A percentile compares a stretch with the other conserved stretches of the same genome.
phyloP scores from a whole-genome alignment of 2,797 vertebrate genomes.

The Chiroxiphia lanceolata region DNA sequence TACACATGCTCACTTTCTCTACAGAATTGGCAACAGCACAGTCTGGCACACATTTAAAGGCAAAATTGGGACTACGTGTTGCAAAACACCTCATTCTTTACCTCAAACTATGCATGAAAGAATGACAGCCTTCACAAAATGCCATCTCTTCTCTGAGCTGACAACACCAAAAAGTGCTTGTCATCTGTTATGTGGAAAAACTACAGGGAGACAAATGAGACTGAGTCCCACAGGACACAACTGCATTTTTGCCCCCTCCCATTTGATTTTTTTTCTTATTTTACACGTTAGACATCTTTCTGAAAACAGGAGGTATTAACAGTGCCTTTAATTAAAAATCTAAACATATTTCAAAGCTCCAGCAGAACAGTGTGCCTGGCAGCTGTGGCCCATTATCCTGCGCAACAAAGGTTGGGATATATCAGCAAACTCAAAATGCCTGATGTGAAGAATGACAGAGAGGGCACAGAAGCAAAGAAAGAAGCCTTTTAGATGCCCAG shows the following conservation, averaged over 20 bases:
- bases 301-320: not conserved
- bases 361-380: not conserved
- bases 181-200: not conserved
- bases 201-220: not conserved
- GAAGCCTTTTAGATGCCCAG: not conserved
- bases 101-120: not conserved
- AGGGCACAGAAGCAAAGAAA: not conserved
- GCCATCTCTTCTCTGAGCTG: not conserved
- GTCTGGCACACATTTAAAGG: not conserved
- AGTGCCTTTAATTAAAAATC: not conserved
- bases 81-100: not conserved
- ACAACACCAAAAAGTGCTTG: not conserved
- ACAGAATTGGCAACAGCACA: not conserved
- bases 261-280: not conserved
- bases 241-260: fast-evolving
- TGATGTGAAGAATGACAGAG: not conserved
- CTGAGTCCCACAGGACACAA: not conserved
- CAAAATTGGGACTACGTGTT: not conserved
- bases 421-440: not conserved
- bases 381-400: not conserved
- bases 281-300: not conserved
- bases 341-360: not conserved
- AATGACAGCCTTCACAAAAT: not conserved
- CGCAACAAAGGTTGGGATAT: not conserved
- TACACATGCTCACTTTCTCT: not conserved